Evolutionary conservation across 1,140 invertebrate species (phyloP).

Genomic region (Manduca sexta): DNA sequence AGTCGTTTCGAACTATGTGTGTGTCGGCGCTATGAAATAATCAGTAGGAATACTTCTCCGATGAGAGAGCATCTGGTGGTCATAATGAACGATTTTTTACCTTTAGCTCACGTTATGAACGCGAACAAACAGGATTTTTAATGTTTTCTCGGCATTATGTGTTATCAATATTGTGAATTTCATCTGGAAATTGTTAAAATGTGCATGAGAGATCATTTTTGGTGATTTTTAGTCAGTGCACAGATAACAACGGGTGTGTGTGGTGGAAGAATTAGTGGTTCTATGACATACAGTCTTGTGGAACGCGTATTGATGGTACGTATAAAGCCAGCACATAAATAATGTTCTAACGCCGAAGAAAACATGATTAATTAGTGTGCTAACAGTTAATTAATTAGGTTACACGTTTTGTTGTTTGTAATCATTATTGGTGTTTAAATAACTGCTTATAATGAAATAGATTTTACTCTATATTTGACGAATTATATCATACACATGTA

Average conservation of each 20-base stretch:
- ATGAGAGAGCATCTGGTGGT: neutral
- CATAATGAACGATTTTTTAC: neutral
- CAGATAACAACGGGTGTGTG: constrained; percentile 1
- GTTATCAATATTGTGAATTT: neutral
- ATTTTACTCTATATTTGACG: too few species aligned
- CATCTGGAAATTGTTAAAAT: neutral
- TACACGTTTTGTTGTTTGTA: too few species aligned
- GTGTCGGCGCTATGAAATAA: constrained; percentile 47
- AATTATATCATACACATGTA: too few species aligned
- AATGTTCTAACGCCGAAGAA: too few species aligned
- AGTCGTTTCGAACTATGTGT: constrained; percentile 53
- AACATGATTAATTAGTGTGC: too few species aligned
- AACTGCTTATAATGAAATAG: too few species aligned
- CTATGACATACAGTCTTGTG: constrained; percentile 1
- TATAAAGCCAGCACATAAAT: neutral
- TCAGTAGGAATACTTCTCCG: constrained; percentile 37
- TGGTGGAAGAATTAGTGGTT: neutral
- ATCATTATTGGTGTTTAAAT: too few species aligned
- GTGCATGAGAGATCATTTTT: neutral
- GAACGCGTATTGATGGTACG: constrained; percentile 1
- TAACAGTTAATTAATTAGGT: too few species aligned
- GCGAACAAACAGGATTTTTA: neutral
- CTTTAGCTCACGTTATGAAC: neutral
- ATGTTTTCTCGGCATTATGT: neutral
- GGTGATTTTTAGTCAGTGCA: neutral